Evolutionary conservation across 2,888 invertebrate species (phyloP).

Genomic region (Nemotelus pantherinus): DNA sequence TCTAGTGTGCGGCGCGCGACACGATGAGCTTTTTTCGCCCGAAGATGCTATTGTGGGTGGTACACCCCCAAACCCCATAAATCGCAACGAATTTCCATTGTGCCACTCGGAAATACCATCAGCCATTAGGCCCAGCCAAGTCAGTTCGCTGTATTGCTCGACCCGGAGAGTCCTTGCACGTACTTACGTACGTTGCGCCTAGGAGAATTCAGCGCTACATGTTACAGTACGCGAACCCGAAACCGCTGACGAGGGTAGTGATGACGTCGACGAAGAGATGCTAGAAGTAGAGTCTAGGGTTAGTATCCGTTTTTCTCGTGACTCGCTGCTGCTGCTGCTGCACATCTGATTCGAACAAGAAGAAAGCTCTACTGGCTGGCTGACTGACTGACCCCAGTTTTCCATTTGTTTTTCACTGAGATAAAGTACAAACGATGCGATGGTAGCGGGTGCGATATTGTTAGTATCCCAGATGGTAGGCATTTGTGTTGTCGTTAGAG

Average conservation of each 20-base stretch:
- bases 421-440: background rate
- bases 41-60: constrained; percentile 4
- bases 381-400: background rate
- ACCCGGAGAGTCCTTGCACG: background rate
- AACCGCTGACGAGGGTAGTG: too few species aligned
- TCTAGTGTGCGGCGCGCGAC: background rate
- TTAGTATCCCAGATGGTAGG: too few species aligned
- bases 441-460: background rate
- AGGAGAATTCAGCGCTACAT: too few species aligned
- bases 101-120: constrained; percentile 9
- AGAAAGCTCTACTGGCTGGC: constrained; percentile 5
- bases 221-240: too few species aligned
- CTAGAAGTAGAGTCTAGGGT: background rate
- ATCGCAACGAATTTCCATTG: constrained; percentile 9
- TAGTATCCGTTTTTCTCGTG: background rate
- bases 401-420: constrained; percentile 3
- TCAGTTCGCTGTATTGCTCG: background rate
- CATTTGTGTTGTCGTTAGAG: too few species aligned
- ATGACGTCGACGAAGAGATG: too few species aligned
- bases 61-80: constrained; percentile 11
- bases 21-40: constrained; percentile 7
- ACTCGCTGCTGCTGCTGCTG: background rate
- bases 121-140: background rate
- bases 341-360: background rate
- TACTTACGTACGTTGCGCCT: too few species aligned